Base-by-base conservation (phyloP, 2,888 invertebrate species). In the Drosophila pseudotalamancana region DNA sequence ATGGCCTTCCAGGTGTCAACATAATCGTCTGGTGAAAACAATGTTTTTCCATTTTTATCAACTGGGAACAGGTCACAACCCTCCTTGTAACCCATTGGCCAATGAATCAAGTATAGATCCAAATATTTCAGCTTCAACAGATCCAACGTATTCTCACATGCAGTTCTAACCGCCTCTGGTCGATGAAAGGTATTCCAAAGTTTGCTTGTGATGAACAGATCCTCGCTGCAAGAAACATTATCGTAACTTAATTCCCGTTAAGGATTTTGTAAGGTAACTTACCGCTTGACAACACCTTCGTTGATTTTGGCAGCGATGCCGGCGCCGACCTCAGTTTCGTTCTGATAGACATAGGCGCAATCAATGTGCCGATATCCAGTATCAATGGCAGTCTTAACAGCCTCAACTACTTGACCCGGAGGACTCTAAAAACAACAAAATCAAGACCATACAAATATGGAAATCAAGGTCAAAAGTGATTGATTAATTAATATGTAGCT, bases 181-280 rank as follows among this genome's bases (percentile, higher is more conserved):
- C 94, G 93, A 89, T 98, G 98, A 90, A 94, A 97, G 0, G 96
- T 97, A 92, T 97, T 97, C 97, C 98, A 98, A 16, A 97, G 90
- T 93, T 97, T 96, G 48, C 95, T 95, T 0, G 95, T 95, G 69
- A 96, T 92, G 89, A 95, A 96, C 0, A 96, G 90, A 32, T 95
- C 95, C 87, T 94, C 94, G 19, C 90, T 90, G 29, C 1, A 48
- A 69, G 0, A 12, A 27, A 51, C 34, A 46, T 6, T 25, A 25
- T 25, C 25, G 25, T 25, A 43, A n/a, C n/a, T n/a, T n/a, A n/a
- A n/a, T n/a, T n/a, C n/a, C n/a, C n/a, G n/a, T n/a, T n/a, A n/a
- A n/a, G n/a, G n/a, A n/a, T n/a, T n/a, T n/a, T n/a, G 5, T 9
- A 46, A 16, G 16, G 25, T 1, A 18, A 57, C 37, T 8, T 45